Evolutionary conservation across 2,888 invertebrate genomes (phyloP).

Genomic region (Cybosia mesomella): DNA sequence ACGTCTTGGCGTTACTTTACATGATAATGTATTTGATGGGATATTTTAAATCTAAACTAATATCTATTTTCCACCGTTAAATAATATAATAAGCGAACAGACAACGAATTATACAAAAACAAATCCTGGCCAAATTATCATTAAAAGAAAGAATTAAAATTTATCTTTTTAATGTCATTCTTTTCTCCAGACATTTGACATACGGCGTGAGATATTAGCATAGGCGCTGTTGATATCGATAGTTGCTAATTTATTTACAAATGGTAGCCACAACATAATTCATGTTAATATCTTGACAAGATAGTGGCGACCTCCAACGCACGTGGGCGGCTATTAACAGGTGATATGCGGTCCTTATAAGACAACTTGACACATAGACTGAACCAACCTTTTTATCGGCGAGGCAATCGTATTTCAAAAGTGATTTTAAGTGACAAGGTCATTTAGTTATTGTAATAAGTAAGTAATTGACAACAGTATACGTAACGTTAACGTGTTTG

Average conservation of each 20-base stretch:
- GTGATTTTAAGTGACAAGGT: slow-evolving; percentile 20
- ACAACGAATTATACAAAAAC: too few species aligned
- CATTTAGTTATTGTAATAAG: neutral
- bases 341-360: slow-evolving; percentile 65
- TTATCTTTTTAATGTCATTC: neutral
- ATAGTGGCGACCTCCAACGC: slow-evolving; percentile 59
- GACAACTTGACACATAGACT: slow-evolving; percentile 58
- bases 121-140: neutral
- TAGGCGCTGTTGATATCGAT: slow-evolving; percentile 48
- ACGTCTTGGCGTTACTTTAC: neutral
- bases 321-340: slow-evolving; percentile 76
- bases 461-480: slow-evolving; percentile 3
- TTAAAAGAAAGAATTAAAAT: too few species aligned
- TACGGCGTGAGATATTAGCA: slow-evolving; percentile 18
- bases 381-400: slow-evolving; percentile 52
- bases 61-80: too few species aligned
- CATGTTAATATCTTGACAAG: slow-evolving; percentile 58
- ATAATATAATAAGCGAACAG: too few species aligned
- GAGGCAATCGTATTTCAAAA: slow-evolving; percentile 53
- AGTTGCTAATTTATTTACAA: slow-evolving; percentile 46
- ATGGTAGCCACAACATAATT: slow-evolving; percentile 56
- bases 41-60: too few species aligned
- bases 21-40: too few species aligned
- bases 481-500: neutral
- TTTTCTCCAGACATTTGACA: slow-evolving; percentile 8